Evolutionary conservation across 2,113 vertebrate species (phyloP), one percentile per base, ranked within the genome.

Genomic region (Cyphomyrus plagiostoma): DNA sequence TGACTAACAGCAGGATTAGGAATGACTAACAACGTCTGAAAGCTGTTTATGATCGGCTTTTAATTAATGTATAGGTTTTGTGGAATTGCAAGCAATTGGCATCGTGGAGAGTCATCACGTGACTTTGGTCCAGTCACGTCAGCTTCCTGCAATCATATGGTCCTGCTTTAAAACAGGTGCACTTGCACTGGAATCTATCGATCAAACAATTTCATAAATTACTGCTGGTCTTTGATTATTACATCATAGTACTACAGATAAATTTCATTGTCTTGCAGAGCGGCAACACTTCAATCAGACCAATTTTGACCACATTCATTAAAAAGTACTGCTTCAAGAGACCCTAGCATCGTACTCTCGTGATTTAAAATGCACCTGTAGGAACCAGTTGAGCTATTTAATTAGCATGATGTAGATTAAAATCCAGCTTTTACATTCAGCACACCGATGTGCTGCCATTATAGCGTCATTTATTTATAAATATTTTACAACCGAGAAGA

Each of bases 141-240:
- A 11, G 45, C 42, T 46, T 53, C 50, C 85, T 87, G 85, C n/a
- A 39, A 39, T 53, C 19, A 87, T 35, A 30, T 30, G 26, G 50
- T 56, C 50, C 15, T n/a, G 85, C 15, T 87, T 87, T 87, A 53
- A 50, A 87, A 87, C 85, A 53, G 30, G 9, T 84, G 82, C 45
- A 84, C 21, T 84, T 84, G 82, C 45, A 84, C 21, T 84, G 45
- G 82, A 23, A 84, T n/a, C 45, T 46, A 17, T 23, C 46, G 45
- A 84, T 84, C 82, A 13, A 39, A 77, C 26, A 35, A 42, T 80
- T 4, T 80, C 74, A 39, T 80, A 15, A 42, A 80, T 39, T 42
- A 17, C 30, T 42, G 30, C 74, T 80, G 74, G 35, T 42, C 6
- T 42, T 7, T 80, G 30, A 19, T 80, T 80, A 39, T 80, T 42